These are phyloP conservation scores for Tinamus major DNA, from an alignment of 2,797 vertebrate species.

Conservation along the genomic window DNA sequence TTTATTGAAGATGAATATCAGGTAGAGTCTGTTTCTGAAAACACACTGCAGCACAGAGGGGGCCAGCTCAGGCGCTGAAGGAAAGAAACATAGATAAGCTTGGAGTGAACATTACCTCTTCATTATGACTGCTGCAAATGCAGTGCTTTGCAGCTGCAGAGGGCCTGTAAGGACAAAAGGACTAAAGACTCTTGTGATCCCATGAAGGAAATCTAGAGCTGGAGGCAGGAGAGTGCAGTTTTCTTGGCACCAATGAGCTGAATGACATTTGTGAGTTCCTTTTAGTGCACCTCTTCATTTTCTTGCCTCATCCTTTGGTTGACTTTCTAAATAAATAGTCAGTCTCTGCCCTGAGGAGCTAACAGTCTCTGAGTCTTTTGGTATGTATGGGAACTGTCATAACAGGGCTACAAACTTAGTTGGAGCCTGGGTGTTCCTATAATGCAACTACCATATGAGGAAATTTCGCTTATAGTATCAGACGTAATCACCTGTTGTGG, in stretches of 20 bases:
- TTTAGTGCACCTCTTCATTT: not conserved
- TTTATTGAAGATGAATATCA: conserved; percentile 45
- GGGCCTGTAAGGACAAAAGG: not conserved
- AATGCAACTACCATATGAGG: not conserved
- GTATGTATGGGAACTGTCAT: not conserved
- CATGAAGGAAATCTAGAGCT: not conserved
- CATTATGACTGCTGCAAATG: not conserved
- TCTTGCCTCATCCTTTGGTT: not conserved
- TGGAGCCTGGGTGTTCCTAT: not conserved
- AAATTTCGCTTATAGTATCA: not conserved
- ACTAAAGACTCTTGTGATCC: not conserved
- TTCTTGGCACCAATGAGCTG: not conserved
- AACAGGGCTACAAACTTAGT: not conserved
- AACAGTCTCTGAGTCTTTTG: not conserved
- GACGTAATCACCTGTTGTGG: not conserved
- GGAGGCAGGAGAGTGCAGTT: not conserved
- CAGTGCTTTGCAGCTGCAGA: not conserved
- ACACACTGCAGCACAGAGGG: not conserved
- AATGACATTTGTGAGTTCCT: not conserved
- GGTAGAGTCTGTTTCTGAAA: conserved; percentile 33
- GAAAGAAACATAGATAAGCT: not conserved
- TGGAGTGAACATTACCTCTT: not conserved
- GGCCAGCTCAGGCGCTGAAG: not conserved
- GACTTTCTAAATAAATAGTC: rapidly evolving
- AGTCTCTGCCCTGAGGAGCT: not conserved